These are phyloP conservation scores for Chiloscyllium punctatum DNA, from an alignment of 2,797 vertebrate genomes.

Conservation along the genomic window DNA sequence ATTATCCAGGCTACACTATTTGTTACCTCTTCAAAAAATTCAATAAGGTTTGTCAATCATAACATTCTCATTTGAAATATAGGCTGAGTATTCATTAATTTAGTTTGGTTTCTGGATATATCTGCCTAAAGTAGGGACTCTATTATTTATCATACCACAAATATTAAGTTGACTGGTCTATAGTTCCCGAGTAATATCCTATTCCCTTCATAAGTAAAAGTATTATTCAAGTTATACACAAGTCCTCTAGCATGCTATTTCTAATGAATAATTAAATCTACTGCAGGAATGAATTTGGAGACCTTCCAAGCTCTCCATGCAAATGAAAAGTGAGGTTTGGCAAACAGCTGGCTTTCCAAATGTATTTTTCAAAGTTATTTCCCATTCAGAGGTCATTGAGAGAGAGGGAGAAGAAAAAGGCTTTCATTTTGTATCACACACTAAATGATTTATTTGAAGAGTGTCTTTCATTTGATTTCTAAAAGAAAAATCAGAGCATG, in stretches of 20 bases:
- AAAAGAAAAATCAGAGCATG: neutral
- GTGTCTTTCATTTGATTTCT: neutral
- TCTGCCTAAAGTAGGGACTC: neutral
- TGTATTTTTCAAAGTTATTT: neutral
- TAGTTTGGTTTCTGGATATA: neutral
- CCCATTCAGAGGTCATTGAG: neutral
- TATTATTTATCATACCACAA: neutral
- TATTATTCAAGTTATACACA: neutral
- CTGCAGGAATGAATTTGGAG: neutral
- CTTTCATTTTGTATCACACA: neutral
- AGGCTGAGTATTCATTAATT: too few species aligned
- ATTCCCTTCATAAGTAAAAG: neutral
- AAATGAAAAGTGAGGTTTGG: neutral
- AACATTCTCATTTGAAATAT: too few species aligned
- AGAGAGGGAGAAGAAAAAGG: neutral
- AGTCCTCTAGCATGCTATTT: neutral
- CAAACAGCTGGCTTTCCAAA: neutral
- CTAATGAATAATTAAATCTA: neutral
- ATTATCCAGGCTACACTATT: too few species aligned
- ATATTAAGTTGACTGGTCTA: neutral
- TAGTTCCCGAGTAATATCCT: neutral
- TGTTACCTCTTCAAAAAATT: too few species aligned
- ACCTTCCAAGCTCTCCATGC: neutral
- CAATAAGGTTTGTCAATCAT: too few species aligned
- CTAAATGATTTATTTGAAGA: neutral